phyloP scores from a whole-genome alignment of 23 tunicate species.

The Oikopleura vanhoeffeni region DNA sequence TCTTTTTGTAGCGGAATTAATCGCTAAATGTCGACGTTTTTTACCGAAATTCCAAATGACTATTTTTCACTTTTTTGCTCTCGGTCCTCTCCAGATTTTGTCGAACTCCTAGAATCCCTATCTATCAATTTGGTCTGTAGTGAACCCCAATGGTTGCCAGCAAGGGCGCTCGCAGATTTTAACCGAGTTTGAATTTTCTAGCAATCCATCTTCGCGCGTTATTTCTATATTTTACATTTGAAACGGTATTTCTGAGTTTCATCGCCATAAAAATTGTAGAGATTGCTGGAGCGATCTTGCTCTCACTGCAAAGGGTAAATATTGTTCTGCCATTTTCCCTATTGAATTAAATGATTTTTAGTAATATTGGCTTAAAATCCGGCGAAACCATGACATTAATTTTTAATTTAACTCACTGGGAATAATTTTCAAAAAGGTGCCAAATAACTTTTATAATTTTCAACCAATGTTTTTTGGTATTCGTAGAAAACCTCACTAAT shows the following conservation, averaged over 20 bases:
- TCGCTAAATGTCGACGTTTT: background rate
- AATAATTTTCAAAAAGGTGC: too few species aligned
- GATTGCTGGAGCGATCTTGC: slow-evolving; percentile 25
- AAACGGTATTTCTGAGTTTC: slow-evolving; percentile 50
- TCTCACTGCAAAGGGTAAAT: slow-evolving; percentile 19
- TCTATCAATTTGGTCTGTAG: background rate
- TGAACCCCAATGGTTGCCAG: background rate
- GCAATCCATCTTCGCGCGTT: too few species aligned
- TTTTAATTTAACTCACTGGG: too few species aligned
- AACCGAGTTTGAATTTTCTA: too few species aligned
- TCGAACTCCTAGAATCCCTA: background rate
- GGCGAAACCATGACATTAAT: too few species aligned
- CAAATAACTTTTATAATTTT: too few species aligned
- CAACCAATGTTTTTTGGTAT: too few species aligned
- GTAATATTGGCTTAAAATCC: too few species aligned
- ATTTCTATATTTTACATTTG: background rate
- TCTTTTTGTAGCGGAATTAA: background rate
- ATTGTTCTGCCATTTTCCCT: slow-evolving; percentile 26
- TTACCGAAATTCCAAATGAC: background rate
- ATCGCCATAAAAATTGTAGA: slow-evolving; percentile 41
- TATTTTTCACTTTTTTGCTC: background rate
- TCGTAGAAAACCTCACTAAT: too few species aligned
- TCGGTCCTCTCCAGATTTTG: background rate
- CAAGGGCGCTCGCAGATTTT: background rate
- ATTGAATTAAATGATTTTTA: too few species aligned